A percentile compares a stretch with the other conserved stretches of the same genome.
phyloP scores from a whole-genome alignment of 2,113 vertebrate species.

The Thalassarche chlororhynchos region DNA sequence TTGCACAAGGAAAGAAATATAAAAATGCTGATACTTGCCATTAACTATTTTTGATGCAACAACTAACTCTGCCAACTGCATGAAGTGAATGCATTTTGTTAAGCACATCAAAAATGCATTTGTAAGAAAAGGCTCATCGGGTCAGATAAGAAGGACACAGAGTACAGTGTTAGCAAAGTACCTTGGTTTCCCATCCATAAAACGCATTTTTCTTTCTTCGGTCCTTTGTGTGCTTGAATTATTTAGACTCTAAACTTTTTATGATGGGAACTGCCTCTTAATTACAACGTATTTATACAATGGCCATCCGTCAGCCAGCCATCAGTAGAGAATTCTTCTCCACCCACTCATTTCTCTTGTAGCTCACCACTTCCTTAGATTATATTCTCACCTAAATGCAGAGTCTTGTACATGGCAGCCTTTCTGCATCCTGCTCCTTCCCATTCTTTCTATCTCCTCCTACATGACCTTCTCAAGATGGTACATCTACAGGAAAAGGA shows the following conservation, averaged over 20 bases:
- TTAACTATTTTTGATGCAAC: conserved; percentile 72
- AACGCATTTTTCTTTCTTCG: neutral
- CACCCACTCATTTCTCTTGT: neutral
- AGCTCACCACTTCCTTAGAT: neutral
- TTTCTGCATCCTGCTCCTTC: neutral
- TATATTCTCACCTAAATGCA: neutral
- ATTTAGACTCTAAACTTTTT: conserved; percentile 10
- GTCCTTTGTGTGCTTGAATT: neutral
- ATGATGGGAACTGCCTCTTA: neutral
- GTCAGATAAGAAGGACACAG: conserved; percentile 30
- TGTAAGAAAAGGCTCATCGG: conserved; percentile 34
- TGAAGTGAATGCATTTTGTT: conserved; percentile 69
- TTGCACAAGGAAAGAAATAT: conserved; percentile 67
- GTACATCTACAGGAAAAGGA: neutral
- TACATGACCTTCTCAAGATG: neutral
- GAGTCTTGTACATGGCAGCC: neutral
- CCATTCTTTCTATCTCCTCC: neutral
- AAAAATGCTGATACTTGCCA: conserved; percentile 71
- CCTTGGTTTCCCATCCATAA: neutral
- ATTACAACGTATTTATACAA: neutral
- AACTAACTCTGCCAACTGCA: conserved; percentile 66
- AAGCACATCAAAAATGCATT: conserved; percentile 67
- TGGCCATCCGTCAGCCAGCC: neutral
- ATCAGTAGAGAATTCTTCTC: neutral
- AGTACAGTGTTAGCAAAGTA: neutral